Evolutionary conservation across 1,140 invertebrate species (phyloP).

Genomic region (Euwallacea similis): DNA sequence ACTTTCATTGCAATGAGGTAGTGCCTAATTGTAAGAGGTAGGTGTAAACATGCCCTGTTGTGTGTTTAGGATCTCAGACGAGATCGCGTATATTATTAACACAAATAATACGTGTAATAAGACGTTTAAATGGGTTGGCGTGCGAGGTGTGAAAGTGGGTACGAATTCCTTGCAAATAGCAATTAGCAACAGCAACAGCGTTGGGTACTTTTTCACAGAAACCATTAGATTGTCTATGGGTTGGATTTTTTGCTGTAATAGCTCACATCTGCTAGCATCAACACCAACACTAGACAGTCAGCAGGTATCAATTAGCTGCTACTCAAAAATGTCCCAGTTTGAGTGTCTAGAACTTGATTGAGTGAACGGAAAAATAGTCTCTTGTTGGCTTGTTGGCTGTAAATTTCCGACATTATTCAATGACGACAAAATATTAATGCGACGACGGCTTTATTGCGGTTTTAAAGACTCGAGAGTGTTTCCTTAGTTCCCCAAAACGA

Average conservation of each 20-base stretch:
- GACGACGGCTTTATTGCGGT: slow-evolving; percentile 25
- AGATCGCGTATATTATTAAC: slow-evolving; percentile 8
- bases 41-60: neutral
- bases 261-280: too few species aligned
- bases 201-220: too few species aligned
- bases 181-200: neutral
- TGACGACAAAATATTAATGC: slow-evolving; percentile 28
- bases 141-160: slow-evolving; percentile 9
- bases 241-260: too few species aligned
- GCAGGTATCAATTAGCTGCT: neutral
- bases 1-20: neutral
- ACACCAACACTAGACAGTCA: neutral
- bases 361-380: neutral
- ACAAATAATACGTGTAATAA: slow-evolving; percentile 14
- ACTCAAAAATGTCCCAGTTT: neutral
- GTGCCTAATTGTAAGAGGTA: neutral
- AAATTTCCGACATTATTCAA: neutral
- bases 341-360: neutral
- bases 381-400: neutral
- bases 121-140: slow-evolving; percentile 10
- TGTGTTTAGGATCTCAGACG: neutral
- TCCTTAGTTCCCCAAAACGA: slow-evolving; percentile 11
- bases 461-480: slow-evolving; percentile 17
- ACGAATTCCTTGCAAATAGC: slow-evolving; percentile 6
- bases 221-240: too few species aligned